Conservation (phyloP, 53 echinoderm and acorn worm genomes). For the Henricia sp. region DNA sequence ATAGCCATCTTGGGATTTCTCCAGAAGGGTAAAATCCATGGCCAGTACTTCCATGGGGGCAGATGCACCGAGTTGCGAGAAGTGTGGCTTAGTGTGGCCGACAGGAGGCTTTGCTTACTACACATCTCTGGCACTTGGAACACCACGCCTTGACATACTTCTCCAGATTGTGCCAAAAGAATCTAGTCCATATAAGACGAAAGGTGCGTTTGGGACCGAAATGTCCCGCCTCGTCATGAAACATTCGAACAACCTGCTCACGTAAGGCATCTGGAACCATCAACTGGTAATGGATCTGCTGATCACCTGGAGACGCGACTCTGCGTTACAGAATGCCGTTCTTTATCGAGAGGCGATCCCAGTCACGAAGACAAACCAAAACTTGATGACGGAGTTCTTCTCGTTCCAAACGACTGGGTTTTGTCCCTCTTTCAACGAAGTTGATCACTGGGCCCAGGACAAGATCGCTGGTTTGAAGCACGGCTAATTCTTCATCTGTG, state of each 20-base stretch:
- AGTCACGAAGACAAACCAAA: neutral
- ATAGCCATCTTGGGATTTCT: conserved; percentile 8
- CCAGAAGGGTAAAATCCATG: conserved; percentile 36
- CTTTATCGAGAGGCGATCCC: neutral
- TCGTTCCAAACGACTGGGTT: neutral
- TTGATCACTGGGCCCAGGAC: neutral
- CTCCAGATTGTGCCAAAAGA: conserved; percentile 1
- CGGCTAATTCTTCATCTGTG: too few species aligned
- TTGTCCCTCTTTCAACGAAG: neutral
- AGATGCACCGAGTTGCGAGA: neutral
- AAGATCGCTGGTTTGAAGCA: neutral
- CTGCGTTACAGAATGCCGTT: neutral
- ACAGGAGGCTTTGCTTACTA: conserved; percentile 30
- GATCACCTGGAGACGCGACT: neutral
- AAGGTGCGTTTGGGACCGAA: neutral
- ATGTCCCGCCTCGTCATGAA: too few species aligned
- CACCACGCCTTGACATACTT: conserved; percentile 20
- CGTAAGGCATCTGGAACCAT: neutral
- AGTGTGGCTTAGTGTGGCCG: conserved; percentile 1
- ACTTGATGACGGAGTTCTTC: neutral
- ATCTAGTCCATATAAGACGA: neutral
- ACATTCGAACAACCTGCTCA: neutral
- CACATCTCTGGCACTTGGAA: conserved; percentile 14
- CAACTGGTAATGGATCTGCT: neutral
- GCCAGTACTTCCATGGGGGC: conserved; percentile 40